phyloP scores from a whole-genome alignment of 1,140 invertebrate species.

The Nasonia longicornis region DNA sequence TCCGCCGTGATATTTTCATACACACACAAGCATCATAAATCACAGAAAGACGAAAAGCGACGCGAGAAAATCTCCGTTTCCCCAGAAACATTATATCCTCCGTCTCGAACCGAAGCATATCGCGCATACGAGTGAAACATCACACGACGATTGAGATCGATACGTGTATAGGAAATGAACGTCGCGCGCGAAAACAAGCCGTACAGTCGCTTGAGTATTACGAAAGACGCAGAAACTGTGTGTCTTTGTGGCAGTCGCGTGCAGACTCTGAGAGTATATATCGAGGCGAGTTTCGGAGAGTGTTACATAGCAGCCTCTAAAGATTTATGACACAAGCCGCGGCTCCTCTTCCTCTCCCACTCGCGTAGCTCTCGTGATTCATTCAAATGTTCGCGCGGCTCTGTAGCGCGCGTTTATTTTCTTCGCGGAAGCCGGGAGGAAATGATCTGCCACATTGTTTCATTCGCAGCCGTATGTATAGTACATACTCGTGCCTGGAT shows the following conservation, averaged over 20 bases:
- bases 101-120: not conserved
- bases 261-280: too few relatives aligned
- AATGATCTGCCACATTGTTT: not conserved
- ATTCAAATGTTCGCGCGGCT: not conserved
- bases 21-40: not conserved
- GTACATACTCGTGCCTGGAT: not conserved
- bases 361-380: not conserved
- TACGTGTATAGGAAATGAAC: not conserved
- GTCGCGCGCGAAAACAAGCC: not conserved
- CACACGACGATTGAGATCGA: too few relatives aligned
- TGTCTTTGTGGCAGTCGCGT: not conserved
- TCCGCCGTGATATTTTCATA: not conserved
- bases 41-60: not conserved
- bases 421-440: not conserved
- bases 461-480: not conserved
- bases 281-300: not conserved
- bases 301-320: not conserved
- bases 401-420: not conserved
- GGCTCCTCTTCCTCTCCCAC: not conserved
- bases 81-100: too few relatives aligned
- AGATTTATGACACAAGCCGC: constrained; percentile 5
- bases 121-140: not conserved
- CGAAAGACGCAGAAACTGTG: not conserved
- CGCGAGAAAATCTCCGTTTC: too few relatives aligned
- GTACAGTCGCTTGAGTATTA: not conserved